A percentile compares a stretch with the other conserved stretches of the same genome.
Evolutionary conservation across 2,797 vertebrate species (phyloP).

Genomic region (Stomatorhinus walkeri): DNA sequence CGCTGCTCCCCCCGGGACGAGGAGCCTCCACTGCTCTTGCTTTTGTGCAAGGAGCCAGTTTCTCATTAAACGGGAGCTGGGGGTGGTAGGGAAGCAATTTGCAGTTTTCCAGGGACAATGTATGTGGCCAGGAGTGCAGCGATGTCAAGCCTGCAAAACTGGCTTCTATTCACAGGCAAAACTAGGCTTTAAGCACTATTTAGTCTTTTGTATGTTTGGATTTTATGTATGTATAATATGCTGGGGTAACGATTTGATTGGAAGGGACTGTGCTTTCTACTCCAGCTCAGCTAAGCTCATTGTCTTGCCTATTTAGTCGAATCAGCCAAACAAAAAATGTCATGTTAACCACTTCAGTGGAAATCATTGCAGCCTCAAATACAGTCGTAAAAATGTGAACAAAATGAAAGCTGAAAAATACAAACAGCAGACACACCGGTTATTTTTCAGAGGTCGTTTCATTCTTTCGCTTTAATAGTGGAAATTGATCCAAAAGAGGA

Average conservation of each 20-base stretch:
- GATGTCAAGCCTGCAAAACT: neutral
- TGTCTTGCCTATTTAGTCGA: neutral
- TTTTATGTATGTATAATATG: neutral
- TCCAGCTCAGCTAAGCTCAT: neutral
- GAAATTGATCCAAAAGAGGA: neutral
- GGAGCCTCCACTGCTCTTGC: neutral
- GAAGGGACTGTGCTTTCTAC: neutral
- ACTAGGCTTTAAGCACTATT: neutral
- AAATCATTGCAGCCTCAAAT: neutral
- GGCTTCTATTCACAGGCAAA: neutral
- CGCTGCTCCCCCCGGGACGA: conserved; percentile 8
- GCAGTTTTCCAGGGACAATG: neutral
- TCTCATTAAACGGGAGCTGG: neutral
- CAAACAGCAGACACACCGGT: neutral
- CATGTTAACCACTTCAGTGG: neutral
- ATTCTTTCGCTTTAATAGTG: neutral
- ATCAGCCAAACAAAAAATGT: neutral
- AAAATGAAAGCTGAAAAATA: neutral
- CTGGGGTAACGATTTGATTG: neutral
- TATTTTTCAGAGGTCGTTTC: neutral
- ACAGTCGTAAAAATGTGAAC: neutral
- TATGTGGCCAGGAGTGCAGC: neutral
- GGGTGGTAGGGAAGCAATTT: conserved; percentile 20
- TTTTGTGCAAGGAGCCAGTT: neutral
- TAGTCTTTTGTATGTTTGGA: neutral